Conservation (phyloP, 2,113 vertebrate genomes). For the Myiozetetes cayanensis region DNA sequence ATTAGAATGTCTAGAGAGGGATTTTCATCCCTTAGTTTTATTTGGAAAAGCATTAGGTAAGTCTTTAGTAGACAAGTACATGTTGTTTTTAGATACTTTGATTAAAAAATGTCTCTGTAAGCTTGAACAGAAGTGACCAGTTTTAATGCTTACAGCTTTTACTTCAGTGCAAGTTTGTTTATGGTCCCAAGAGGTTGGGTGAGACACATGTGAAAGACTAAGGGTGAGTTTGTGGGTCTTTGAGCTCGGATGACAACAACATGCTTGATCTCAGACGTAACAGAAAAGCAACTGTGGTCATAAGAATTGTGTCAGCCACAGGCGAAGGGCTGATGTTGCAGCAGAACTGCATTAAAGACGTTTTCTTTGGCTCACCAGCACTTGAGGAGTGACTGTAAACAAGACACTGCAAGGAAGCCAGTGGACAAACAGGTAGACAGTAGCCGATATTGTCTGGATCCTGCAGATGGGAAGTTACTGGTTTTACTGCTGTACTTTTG, state of each 20-base stretch:
- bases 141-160: neutral
- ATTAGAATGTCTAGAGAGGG: neutral
- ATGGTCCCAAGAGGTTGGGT: neutral
- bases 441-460: neutral
- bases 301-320: constrained; percentile 15
- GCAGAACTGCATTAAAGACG: neutral
- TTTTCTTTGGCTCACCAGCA: constrained; percentile 28
- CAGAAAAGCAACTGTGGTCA: constrained; percentile 10
- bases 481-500: neutral
- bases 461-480: neutral
- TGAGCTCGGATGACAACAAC: neutral
- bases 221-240: neutral
- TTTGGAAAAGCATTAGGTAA: neutral
- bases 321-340: neutral
- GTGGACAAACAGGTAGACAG: constrained; percentile 25
- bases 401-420: neutral
- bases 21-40: neutral
- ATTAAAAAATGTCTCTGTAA: neutral
- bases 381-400: neutral
- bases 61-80: neutral
- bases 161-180: neutral
- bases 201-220: neutral
- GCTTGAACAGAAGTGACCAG: neutral
- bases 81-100: neutral
- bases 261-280: neutral